Conservation (phyloP, 2,888 invertebrate species). For the Volucella bombylans region DNA sequence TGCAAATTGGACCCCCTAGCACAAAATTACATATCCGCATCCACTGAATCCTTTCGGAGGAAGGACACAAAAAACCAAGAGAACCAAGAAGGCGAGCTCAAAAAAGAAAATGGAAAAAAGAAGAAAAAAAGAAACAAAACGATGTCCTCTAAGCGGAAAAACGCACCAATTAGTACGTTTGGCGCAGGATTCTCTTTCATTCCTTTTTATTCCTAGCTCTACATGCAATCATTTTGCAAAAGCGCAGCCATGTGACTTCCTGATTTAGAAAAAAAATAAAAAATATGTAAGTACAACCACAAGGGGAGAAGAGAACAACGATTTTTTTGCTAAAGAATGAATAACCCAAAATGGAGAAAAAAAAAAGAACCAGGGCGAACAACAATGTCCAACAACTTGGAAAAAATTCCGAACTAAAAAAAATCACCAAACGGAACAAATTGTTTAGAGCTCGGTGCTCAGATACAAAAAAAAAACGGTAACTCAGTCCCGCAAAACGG, state of each 20-base stretch:
- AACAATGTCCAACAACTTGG: conserved; percentile 22
- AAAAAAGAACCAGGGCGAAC: conserved; percentile 13
- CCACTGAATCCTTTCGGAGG: neutral
- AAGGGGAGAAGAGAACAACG: neutral
- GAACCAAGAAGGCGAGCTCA: too few species aligned
- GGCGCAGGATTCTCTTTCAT: conserved; percentile 12
- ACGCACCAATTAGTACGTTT: conserved; percentile 59
- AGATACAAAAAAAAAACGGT: conserved; percentile 25
- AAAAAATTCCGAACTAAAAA: conserved; percentile 29
- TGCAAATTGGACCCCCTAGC: neutral
- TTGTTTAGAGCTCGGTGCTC: conserved; percentile 42
- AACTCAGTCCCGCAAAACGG: neutral
- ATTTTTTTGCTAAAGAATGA: conserved; percentile 16
- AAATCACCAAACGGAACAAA: conserved; percentile 46
- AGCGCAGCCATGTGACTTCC: conserved; percentile 19
- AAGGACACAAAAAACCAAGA: neutral
- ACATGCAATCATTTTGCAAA: conserved; percentile 7
- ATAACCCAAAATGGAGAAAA: neutral
- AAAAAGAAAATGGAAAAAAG: neutral
- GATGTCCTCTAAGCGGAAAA: conserved; percentile 28
- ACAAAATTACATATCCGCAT: conserved; percentile 9
- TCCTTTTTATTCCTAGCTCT: neutral
- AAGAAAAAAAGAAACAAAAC: neutral
- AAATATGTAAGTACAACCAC: neutral
- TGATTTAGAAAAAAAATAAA: conserved; percentile 8